Evolutionary conservation across 2,797 vertebrate species (phyloP), one percentile per base, ranked within the genome.

Genomic region (Pipistrellus kuhlii): DNA sequence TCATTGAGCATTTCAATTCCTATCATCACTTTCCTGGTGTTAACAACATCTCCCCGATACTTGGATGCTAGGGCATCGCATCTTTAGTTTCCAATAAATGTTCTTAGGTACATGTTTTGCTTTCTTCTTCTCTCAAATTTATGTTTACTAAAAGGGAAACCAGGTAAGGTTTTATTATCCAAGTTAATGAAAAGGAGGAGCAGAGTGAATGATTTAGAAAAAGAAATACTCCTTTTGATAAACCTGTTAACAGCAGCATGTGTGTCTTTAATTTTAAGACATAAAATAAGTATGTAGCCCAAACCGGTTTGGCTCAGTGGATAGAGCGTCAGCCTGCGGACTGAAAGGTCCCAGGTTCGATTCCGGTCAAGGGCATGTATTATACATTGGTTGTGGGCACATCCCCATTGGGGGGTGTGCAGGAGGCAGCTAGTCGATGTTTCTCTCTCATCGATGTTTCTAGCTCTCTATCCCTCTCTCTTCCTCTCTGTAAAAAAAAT

Each of bases 211-310:
- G 44, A 94, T 75, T 92, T 80, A 88, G 75, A 93, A 96, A 89
- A 94, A 77, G 27, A 89, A 94, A 80, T 85, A 85, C 94, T 91
- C 68, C 86, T 95, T 90, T 27, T 62, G 68, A 85, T 88, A 91
- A 82, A 89, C 46, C 25, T 91, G 32, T 82, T 93, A 94, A 76
- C 59, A 84, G 76, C 20, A 35, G 41, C 51, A 38, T 0, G 8
- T 83, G 25, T 89, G 21, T 88, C 72, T 94, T 96, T 93, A 94
- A 72, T 93, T 88, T 91, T 66, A 66, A 94, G 84, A 94, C 95
- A 93, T 78, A 94, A 96, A 94, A 66, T 85, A 92, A 94, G 15
- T 51, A 68, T 48, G 80, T 85, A 82, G 23, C 38, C 38, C 6
- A 41, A 41, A 41, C 38, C 6, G 6, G 38, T 41, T 41, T 41